phyloP scores from a whole-genome alignment of 2,797 vertebrate species.

The Crenichthys baileyi region DNA sequence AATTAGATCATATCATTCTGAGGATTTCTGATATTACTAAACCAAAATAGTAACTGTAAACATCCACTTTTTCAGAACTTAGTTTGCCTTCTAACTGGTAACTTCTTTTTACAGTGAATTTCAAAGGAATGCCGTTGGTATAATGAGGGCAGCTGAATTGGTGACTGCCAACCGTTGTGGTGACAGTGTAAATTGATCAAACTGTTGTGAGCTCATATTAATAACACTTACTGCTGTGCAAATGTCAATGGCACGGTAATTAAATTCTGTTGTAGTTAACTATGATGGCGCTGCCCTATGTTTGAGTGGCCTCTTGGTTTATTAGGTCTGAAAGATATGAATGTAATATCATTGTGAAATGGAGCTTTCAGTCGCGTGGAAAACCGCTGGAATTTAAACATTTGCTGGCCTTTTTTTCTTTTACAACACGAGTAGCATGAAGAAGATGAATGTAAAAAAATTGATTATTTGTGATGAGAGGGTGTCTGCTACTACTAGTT shows the following conservation, averaged over 20 bases:
- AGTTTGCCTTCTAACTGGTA: conserved; percentile 50
- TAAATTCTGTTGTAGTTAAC: conserved; percentile 35
- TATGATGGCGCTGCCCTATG: conserved; percentile 21
- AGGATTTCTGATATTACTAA: conserved; percentile 59
- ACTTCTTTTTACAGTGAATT: conserved; percentile 50
- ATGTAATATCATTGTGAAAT: conserved; percentile 1
- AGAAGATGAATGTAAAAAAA: conserved; percentile 2
- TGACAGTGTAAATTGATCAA: conserved; percentile 41
- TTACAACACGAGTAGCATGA: neutral
- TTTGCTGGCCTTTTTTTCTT: conserved; percentile 22
- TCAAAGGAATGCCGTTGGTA: conserved; percentile 15
- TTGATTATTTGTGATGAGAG: neutral
- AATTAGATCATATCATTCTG: conserved; percentile 70
- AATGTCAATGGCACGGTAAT: conserved; percentile 62
- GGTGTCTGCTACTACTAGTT: neutral
- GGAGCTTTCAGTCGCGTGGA: conserved; percentile 30
- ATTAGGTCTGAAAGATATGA: conserved; percentile 22
- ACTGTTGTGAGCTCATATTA: conserved; percentile 46
- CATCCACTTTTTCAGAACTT: conserved; percentile 43
- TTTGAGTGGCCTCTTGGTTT: conserved; percentile 22
- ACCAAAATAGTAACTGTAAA: conserved; percentile 15
- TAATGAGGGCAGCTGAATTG: conserved; percentile 4
- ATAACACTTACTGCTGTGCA: conserved; percentile 44
- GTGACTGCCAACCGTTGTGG: conserved; percentile 2
- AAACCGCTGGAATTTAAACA: conserved; percentile 19